Evolutionary conservation across 2,113 vertebrate genomes (phyloP).

Genomic region (Zingel zingel): DNA sequence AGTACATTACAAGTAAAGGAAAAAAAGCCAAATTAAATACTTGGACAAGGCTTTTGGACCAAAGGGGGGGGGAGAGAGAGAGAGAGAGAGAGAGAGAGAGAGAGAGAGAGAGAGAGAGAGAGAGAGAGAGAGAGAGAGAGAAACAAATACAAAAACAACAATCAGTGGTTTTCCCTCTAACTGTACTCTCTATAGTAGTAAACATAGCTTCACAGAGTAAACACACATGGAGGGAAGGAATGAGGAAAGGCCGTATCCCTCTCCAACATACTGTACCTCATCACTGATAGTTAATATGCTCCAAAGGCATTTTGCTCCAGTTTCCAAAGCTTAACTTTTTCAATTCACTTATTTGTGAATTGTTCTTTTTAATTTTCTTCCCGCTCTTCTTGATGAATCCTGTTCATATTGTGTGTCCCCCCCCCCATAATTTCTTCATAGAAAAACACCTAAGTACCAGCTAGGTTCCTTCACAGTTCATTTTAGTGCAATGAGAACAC

Average conservation of each 20-base stretch:
- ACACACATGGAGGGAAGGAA: slow-evolving; percentile 59
- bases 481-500: slow-evolving; percentile 86
- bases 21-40: slow-evolving; percentile 51
- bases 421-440: slow-evolving; percentile 50
- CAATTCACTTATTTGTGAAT: slow-evolving; percentile 33
- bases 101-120: not conserved
- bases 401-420: slow-evolving; percentile 76
- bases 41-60: slow-evolving; percentile 45
- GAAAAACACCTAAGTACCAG: slow-evolving; percentile 86
- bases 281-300: slow-evolving; percentile 37
- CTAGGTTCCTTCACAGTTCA: slow-evolving; percentile 89
- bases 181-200: slow-evolving; percentile 73
- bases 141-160: slow-evolving; percentile 66
- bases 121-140: slow-evolving; percentile 7
- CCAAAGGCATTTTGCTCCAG: slow-evolving; percentile 56
- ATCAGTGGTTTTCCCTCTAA: slow-evolving; percentile 79
- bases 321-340: slow-evolving; percentile 64
- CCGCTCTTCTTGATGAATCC: slow-evolving; percentile 82
- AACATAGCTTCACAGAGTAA: slow-evolving; percentile 80
- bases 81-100: slow-evolving; percentile 5
- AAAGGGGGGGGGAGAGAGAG: slow-evolving; percentile 16
- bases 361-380: slow-evolving; percentile 12
- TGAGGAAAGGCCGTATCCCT: slow-evolving; percentile 33
- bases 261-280: slow-evolving; percentile 60
- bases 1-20: slow-evolving; percentile 66